phyloP scores from a whole-genome alignment of 2,113 vertebrate species.

The Marmota flaviventris region DNA sequence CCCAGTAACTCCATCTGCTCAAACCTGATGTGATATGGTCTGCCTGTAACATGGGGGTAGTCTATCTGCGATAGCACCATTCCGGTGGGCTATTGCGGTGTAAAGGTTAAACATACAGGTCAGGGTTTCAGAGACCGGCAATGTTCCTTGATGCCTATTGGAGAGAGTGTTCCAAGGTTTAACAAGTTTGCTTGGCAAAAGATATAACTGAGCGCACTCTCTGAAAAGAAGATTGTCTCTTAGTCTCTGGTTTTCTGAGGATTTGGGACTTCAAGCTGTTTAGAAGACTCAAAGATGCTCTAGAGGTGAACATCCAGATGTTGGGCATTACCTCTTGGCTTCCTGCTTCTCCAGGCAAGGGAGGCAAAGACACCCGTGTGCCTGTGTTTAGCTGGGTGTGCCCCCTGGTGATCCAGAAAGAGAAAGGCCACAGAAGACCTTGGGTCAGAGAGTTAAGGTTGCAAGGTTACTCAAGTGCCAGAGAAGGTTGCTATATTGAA shows the following conservation, averaged over 20 bases:
- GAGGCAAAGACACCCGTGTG: neutral
- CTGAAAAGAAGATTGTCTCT: neutral
- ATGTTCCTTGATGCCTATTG: neutral
- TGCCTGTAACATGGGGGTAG: neutral
- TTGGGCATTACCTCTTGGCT: neutral
- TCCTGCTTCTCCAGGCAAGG: neutral
- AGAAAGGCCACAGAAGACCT: neutral
- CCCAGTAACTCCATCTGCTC: neutral
- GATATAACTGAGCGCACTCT: neutral
- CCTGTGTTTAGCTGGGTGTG: neutral
- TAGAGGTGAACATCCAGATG: neutral
- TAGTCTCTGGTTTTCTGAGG: neutral
- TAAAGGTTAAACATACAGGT: neutral
- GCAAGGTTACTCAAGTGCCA: neutral
- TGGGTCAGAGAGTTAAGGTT: neutral
- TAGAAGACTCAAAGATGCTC: neutral
- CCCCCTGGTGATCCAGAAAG: neutral
- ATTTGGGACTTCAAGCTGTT: neutral
- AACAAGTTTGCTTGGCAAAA: neutral
- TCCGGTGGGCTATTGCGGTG: neutral
- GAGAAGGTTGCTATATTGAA: neutral
- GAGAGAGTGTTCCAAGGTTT: neutral
- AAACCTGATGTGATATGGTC: neutral
- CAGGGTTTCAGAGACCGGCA: neutral
- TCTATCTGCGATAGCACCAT: neutral